Percentiles rank a stretch among this genome's conserved stretches.
Conservation (phyloP, 1,140 invertebrate species). For the Drosophila lini region DNA sequence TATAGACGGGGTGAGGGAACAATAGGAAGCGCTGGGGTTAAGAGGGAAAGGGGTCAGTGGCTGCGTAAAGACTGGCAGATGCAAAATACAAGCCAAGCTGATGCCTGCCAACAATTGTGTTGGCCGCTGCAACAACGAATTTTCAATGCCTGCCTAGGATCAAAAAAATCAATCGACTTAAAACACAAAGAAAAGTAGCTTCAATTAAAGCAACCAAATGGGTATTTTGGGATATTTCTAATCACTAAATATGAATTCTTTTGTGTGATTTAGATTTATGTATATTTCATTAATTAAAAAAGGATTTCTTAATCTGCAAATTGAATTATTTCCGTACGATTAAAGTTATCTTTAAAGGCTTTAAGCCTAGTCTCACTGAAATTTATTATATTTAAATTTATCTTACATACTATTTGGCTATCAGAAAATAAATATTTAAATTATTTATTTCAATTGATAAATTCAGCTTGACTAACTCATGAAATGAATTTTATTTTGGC, state of each 20-base stretch:
- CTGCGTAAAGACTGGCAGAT: conserved; percentile 15
- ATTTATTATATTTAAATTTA: neutral
- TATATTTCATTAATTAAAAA: neutral
- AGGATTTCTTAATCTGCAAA: neutral
- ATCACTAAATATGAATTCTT: neutral
- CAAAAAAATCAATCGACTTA: conserved; percentile 12
- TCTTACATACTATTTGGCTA: neutral
- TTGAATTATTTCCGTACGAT: no score
- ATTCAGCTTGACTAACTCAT: conserved; percentile 1
- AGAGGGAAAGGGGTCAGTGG: conserved; percentile 6
- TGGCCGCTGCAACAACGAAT: conserved; percentile 17
- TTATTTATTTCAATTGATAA: conserved; percentile 9
- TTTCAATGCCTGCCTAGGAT: neutral
- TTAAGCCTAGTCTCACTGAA: neutral
- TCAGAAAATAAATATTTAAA: neutral
- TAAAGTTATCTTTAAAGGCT: neutral
- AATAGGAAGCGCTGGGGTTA: neutral
- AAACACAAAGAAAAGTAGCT: neutral
- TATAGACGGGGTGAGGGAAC: conserved; percentile 4
- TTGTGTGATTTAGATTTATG: neutral
- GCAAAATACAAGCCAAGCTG: conserved; percentile 54
- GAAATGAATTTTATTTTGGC: conserved; percentile 2
- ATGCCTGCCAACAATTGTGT: conserved; percentile 61
- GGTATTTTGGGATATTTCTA: neutral
- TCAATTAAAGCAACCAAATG: neutral